Evolutionary conservation across 2,797 vertebrate genomes (phyloP), one percentile per base, ranked within the genome.

Genomic region (Pithecia hirsuta): DNA sequence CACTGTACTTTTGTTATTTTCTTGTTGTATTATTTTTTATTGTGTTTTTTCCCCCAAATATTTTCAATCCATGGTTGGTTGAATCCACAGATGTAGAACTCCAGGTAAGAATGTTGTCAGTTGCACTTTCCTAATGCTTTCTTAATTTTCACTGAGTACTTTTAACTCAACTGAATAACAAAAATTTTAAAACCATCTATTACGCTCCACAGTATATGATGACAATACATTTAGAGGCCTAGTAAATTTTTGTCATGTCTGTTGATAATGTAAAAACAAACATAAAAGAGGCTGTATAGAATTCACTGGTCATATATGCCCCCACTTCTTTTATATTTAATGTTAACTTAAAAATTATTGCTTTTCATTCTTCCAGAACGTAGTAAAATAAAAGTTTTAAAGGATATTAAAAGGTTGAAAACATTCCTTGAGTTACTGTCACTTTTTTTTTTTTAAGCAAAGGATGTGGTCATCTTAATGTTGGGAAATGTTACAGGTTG

Each of bases 401-500:
- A 91, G 28, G 57, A 52, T 78, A 89, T 52, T 87, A 92, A 94
- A 89, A 81, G 82, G 86, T 13, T 84, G 52, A 70, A 86, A 87
- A 19, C 19, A 80, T 79, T 75, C 36, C 41, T 64, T 86, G 20
- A 72, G 22, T 64, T 86, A 72, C 13, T 46, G 13, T 28, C 87
- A 75, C 22, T 48, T 41, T 7, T 24, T 82, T 75, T 75, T 82
- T 75, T 33, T 64, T 64, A 64, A 89, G 44, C 9, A 11, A 17
- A 64, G 72, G n/a, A 48, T 72, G 46, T 84, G 7, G 22, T 88
- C 33, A 97, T 97, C 89, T 97, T 89, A 95, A 41, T n/a, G 48
- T 39, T 86, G 48, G 78, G 96, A 98, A 98, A 97, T 96, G 96
- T 96, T 93, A 98, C 97, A 98, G 98, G 94, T 94, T 97, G 91